Base-by-base conservation (phyloP, 2,888 invertebrate genomes). In the Plusia festucae region DNA sequence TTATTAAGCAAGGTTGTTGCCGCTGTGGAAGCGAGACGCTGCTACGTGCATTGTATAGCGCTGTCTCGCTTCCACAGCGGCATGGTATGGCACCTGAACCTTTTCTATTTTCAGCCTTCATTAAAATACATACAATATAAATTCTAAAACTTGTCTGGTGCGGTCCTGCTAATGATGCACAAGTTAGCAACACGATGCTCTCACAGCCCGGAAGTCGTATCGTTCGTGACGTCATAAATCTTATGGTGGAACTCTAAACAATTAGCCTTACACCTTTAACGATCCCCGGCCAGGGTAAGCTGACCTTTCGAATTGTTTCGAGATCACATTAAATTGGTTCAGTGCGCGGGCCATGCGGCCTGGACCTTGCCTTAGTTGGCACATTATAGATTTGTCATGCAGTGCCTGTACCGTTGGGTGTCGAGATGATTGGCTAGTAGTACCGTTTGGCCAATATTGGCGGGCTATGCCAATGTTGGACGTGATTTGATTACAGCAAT, bases 371-470 rank as follows among this genome's bases (percentile, higher is more conserved):
- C 77, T 74, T 78, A 82, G 84, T 86, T 82, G 85, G 84, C 83
- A 85, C 84, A 90, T 91, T 90, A 91, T 81, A 85, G 86, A 91
- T 91, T 91, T 89, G 90, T 89, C 89, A 90, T 87, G 90, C 88
- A 78, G 65, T 71, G 65, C 65, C 74, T 70, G 84, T 82, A 84
- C 85, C 84, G 83, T 85, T 86, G 76, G 82, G 78, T 82, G 79
- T 73, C 65, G 81, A 79, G 80, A 83, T 87, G 85, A 82, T 85
- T 82, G 80, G 72, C 53, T 64, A 73, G 65, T 64, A 55, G 24
- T 70, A 65, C 55, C 58, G 72, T 77, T 68, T 40, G 74, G 53
- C 56, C 60, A 66, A 70, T 44, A 58, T 65, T 70, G 53, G 71
- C 52, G 24, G 55, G 56, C n/a, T 64, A 49, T 11, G 34, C 59